A percentile compares a stretch with the other conserved stretches of the same genome.
Conservation (phyloP, 2,113 vertebrate genomes). For the Anhinga rufa region DNA sequence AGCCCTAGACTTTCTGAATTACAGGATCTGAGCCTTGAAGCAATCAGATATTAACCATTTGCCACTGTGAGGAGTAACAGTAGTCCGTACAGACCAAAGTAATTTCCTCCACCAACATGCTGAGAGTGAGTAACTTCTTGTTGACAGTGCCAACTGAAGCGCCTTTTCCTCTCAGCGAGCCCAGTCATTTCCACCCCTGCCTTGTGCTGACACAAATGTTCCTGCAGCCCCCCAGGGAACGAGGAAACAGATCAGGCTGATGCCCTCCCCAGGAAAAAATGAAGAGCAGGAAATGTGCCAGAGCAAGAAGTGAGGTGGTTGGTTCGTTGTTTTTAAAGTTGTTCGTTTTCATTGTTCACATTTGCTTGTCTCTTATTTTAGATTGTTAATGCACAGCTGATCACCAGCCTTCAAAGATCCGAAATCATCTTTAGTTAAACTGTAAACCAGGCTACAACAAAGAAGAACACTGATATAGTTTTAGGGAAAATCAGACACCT, state of each 20-base stretch:
- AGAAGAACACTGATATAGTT: background rate
- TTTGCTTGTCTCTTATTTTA: background rate
- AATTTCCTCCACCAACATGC: background rate
- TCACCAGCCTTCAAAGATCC: background rate
- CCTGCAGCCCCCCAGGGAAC: background rate
- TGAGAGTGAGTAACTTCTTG: background rate
- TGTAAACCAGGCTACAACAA: background rate
- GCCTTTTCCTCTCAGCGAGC: background rate
- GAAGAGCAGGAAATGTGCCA: background rate
- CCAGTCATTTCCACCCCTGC: background rate
- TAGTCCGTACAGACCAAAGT: background rate
- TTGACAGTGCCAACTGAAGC: background rate
- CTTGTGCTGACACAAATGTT: background rate
- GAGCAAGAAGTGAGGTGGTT: background rate
- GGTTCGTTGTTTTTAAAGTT: background rate
- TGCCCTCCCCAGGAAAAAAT: background rate
- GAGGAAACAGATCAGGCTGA: background rate
- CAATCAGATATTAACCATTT: background rate
- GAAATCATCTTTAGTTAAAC: background rate
- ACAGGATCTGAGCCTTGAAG: background rate
- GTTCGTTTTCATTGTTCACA: background rate
- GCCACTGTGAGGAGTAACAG: background rate
- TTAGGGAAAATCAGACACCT: background rate
- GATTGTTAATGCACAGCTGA: background rate
- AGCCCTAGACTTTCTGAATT: background rate